These are phyloP conservation scores for Apaloderma vittatum DNA, from an alignment of 2,113 vertebrate species.

Conservation along the genomic window DNA sequence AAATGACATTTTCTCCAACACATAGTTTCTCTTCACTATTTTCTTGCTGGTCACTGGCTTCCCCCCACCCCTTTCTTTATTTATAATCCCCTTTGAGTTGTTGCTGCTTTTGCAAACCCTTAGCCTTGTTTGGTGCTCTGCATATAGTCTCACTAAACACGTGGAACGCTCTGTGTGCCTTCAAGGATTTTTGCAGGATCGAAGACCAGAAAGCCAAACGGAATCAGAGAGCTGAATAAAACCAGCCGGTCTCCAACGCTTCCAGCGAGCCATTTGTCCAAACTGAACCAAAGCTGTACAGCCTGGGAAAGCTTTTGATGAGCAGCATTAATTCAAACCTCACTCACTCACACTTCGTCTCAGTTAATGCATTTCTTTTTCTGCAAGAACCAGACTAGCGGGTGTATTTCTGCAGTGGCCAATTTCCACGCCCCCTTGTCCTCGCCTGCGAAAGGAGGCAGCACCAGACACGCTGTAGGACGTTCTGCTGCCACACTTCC, in stretches of 20 bases:
- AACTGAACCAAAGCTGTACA: not conserved
- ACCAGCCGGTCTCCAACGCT: not conserved
- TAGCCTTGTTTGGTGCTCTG: not conserved
- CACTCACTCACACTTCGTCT: not conserved
- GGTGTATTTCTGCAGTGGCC: not conserved
- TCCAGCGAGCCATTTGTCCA: conserved; percentile 15
- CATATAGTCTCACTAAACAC: not conserved
- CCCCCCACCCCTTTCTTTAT: no score
- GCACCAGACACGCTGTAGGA: not conserved
- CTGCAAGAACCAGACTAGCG: not conserved
- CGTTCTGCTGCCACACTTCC: conserved; percentile 7
- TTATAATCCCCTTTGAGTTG: not conserved
- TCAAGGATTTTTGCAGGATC: not conserved
- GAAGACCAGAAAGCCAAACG: not conserved
- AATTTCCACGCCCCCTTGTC: accelerated
- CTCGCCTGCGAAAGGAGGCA: not conserved
- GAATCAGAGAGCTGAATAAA: not conserved
- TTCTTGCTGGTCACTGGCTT: not conserved
- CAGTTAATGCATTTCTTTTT: accelerated
- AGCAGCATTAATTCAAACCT: not conserved
- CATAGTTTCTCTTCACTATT: not conserved
- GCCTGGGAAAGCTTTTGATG: not conserved
- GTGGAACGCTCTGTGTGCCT: not conserved
- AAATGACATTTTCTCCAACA: not conserved
- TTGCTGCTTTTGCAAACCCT: not conserved